phyloP scores from a whole-genome alignment of 2,888 invertebrate genomes.

The Drosophila sordidula region DNA sequence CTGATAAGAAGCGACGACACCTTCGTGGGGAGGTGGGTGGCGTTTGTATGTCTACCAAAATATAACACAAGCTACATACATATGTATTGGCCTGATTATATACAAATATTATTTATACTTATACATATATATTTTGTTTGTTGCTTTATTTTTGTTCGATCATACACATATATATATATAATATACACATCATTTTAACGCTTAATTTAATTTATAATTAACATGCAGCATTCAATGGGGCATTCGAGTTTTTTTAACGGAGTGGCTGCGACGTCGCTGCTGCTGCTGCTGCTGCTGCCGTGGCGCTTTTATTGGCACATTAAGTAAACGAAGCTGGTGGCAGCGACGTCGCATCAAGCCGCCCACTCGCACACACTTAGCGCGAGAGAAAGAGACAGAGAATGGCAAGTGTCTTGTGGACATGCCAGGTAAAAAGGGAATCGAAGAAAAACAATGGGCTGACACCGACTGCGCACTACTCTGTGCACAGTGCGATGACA shows the following conservation, averaged over 20 bases:
- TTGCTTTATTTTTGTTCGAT: too few species aligned
- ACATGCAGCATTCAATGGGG: constrained; percentile 20
- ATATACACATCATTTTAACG: constrained; percentile 10
- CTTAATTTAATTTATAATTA: constrained; percentile 32
- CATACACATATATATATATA: neutral
- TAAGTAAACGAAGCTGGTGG: neutral
- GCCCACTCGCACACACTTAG: constrained; percentile 17
- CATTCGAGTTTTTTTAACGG: constrained; percentile 35
- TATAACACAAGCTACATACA: constrained; percentile 4
- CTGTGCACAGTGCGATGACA: neutral
- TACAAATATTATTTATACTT: neutral
- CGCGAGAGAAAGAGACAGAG: constrained; percentile 2
- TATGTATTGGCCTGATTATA: too few species aligned
- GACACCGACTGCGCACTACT: neutral
- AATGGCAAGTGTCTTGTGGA: neutral
- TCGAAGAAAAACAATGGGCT: neutral
- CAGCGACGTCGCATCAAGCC: constrained; percentile 5
- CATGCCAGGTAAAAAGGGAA: constrained; percentile 25
- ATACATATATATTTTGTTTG: neutral
- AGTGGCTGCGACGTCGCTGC: constrained; percentile 24
- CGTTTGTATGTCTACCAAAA: constrained; percentile 13
- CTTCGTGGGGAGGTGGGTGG: constrained; percentile 5
- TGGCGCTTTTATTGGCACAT: constrained; percentile 9
- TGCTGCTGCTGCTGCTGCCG: constrained; percentile 40
- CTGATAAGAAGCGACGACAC: constrained; percentile 27